Conservation (phyloP, 2,888 invertebrate genomes). For the Epinotia brunnichana region DNA sequence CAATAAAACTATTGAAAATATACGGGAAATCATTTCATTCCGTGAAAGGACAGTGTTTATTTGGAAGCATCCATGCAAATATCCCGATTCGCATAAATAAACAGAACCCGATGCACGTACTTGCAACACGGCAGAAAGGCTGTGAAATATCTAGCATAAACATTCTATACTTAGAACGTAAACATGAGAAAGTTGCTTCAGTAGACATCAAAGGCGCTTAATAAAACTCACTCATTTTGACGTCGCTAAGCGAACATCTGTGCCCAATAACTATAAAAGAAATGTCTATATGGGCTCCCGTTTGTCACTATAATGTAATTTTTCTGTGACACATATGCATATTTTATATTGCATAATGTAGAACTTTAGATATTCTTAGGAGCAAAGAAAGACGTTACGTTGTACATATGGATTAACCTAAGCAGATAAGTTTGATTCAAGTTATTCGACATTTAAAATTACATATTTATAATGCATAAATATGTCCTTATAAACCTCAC, state of each 20-base stretch:
- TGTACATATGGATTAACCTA: neutral
- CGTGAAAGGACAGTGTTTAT: constrained; percentile 15
- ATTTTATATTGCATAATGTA: constrained; percentile 17
- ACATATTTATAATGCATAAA: neutral
- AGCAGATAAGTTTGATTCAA: neutral
- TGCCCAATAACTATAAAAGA: constrained; percentile 70
- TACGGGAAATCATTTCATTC: constrained; percentile 2
- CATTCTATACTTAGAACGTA: constrained; percentile 61
- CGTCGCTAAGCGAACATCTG: constrained; percentile 69
- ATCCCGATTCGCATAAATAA: constrained; percentile 31
- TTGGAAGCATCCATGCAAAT: constrained; percentile 26
- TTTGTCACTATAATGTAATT: constrained; percentile 15
- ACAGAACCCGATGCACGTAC: constrained; percentile 6
- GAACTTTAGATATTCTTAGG: neutral
- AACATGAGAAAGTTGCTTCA: constrained; percentile 67
- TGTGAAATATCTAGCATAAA: constrained; percentile 41
- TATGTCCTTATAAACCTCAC: neutral
- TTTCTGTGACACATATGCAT: neutral
- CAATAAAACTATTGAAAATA: constrained; percentile 16
- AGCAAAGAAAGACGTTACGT: neutral
- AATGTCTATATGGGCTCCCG: constrained; percentile 50
- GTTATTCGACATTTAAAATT: neutral
- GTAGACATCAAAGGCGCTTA: constrained; percentile 74
- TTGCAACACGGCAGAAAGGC: constrained; percentile 12
- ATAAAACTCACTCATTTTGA: constrained; percentile 72